phyloP scores from a whole-genome alignment of 2,797 vertebrate species.

The Ctenopoma multispine region DNA sequence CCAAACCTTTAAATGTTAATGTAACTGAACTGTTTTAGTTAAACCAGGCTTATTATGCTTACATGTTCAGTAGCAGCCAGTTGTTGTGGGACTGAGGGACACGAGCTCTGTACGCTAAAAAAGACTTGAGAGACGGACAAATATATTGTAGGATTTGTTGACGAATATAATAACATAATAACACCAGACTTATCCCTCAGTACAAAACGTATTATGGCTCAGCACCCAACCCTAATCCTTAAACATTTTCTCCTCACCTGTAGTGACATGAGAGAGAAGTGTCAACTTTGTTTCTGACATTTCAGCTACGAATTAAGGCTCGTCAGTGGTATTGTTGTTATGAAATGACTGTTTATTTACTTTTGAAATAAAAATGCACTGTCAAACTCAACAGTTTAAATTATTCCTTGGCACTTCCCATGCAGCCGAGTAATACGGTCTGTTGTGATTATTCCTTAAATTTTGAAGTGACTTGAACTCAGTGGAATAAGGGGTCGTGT shows the following conservation, averaged over 20 bases:
- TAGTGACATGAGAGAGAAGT: not conserved
- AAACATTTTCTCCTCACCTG: not conserved
- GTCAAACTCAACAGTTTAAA: conserved; percentile 27
- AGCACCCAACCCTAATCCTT: not conserved
- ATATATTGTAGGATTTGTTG: not conserved
- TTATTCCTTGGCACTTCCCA: conserved; percentile 15
- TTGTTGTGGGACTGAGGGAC: not conserved
- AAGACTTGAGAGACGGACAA: not conserved
- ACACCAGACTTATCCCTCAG: not conserved
- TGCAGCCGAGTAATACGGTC: not conserved
- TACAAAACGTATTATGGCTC: no score
- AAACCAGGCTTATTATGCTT: not conserved
- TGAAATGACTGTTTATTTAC: not conserved
- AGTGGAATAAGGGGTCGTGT: conserved; percentile 10
- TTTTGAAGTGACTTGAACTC: not conserved
- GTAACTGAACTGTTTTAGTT: no score
- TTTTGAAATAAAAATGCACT: conserved; percentile 20
- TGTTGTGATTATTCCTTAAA: conserved; percentile 29
- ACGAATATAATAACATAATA: conserved; percentile 1
- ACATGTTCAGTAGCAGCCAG: not conserved
- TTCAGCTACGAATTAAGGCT: not conserved
- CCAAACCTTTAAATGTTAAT: no score
- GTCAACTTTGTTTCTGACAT: not conserved
- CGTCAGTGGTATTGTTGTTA: not conserved
- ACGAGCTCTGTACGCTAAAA: not conserved